Conservation (phyloP, 2,797 vertebrate genomes). For the Hypotaenidia okinawae region DNA sequence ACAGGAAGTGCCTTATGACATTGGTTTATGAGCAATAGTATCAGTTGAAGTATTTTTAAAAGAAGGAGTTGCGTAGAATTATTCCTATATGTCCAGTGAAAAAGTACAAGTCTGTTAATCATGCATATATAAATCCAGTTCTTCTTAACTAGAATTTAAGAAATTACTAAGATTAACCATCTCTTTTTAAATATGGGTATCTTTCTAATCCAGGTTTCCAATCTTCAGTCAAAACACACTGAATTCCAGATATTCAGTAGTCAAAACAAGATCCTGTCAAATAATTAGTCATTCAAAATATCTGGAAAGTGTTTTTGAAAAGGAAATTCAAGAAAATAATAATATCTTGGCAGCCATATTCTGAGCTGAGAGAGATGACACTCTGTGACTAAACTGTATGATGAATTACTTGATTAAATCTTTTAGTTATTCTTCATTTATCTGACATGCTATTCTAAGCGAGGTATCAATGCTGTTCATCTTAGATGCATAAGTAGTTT, state of each 20-base stretch:
- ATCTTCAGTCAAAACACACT: background rate
- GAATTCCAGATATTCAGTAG: background rate
- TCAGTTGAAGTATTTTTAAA: background rate
- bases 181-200: background rate
- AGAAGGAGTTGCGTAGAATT: background rate
- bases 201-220: background rate
- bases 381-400: background rate
- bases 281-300: background rate
- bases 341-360: background rate
- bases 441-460: background rate
- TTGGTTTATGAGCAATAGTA: background rate
- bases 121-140: background rate
- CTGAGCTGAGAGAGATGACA: background rate
- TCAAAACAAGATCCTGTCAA: background rate
- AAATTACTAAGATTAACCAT: background rate
- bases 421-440: background rate
- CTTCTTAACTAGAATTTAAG: background rate
- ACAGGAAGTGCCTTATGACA: background rate
- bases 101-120: background rate
- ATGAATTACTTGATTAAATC: background rate
- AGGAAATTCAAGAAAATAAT: background rate
- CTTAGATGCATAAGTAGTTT: background rate
- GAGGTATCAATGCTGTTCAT: background rate
- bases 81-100: background rate
- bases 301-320: background rate